Evolutionary conservation across 2,888 invertebrate genomes (phyloP), one percentile per base, ranked within the genome.

Genomic region (Acrocyrtus sp.): DNA sequence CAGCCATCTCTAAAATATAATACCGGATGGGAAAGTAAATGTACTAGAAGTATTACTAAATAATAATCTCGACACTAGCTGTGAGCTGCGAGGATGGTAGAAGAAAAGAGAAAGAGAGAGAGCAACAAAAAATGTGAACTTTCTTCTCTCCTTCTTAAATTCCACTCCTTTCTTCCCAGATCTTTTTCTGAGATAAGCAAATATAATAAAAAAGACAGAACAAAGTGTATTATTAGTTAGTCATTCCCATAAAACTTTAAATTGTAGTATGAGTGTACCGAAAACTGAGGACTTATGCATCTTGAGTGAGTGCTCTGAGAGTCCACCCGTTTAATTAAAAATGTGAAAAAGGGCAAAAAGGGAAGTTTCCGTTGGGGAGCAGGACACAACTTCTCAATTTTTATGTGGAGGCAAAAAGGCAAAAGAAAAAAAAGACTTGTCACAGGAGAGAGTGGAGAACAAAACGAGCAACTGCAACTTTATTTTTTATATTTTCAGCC

Each of bases 51-150:
- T 48, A 34, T 24, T 41, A 69, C 62, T 69, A 61, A 61, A 69
- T 69, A 69, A 69, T 69, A 69, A 69, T 69, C 69, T 69, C 56
- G 21, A 41, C n/a, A n/a, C n/a, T n/a, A n/a, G n/a, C n/a, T n/a
- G n/a, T n/a, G n/a, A 53, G 27, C 50, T 41, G 53, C 34, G 48
- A 29, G 48, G 24, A 21, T 34, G 48, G 6, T 29, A 39, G n/a
- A 24, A 50, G 27, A 12, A 26, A 24, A 26, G 27, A 21, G 39
- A 56, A 24, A 51, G 61, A 34, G n/a, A 50, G 29, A 22, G 15
- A 6, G 17, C 24, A 27, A 41, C 45, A 62, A 48, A 26, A 41
- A 62, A 56, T 21, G 39, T 48, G 27, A 62, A 69, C 61, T 62
- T 24, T 61, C 62, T 69, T 69, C 27, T 45, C 60, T 60, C 50